A percentile compares a stretch with the other conserved stretches of the same genome.
These are phyloP conservation scores for Physella acuta DNA, from an alignment of 1,140 invertebrate genomes.

Conservation along the genomic window DNA sequence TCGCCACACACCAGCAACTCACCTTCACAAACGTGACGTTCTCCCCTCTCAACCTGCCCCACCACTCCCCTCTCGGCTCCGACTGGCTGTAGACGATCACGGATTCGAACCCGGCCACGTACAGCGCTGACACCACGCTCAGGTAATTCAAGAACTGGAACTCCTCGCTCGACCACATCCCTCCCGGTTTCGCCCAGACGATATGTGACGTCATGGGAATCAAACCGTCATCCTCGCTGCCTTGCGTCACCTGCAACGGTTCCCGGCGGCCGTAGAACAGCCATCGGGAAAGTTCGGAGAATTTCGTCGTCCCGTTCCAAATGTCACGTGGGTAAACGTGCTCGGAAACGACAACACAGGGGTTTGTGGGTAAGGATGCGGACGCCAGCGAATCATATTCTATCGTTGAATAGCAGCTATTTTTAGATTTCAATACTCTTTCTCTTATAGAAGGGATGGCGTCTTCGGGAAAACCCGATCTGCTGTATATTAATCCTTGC, in stretches of 20 bases:
- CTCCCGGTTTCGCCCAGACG: constrained; percentile 6
- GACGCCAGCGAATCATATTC: neutral
- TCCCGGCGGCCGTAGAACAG: constrained; percentile 17
- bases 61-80: constrained; percentile 17
- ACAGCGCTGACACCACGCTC: constrained; percentile 25
- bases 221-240: neutral
- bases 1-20: too few relatives aligned
- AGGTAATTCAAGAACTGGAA: constrained; percentile 17
- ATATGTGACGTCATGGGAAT: constrained; percentile 22
- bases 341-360: constrained; percentile 11
- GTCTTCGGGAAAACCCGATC: neutral
- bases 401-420: neutral
- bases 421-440: neutral
- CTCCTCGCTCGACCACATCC: neutral
- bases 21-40: constrained; percentile 28
- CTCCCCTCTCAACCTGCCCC: constrained; percentile 11
- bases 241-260: neutral
- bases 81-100: constrained; percentile 24
- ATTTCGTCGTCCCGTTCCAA: constrained; percentile 11
- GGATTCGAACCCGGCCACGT: constrained; percentile 20
- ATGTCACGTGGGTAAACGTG: constrained; percentile 19
- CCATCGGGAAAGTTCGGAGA: constrained; percentile 20
- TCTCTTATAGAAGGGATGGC: neutral
- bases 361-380: neutral
- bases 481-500: neutral